A percentile compares a stretch with the other conserved stretches of the same genome.
Conservation (phyloP, 2,113 vertebrate species). For the Oryzias melastigma region DNA sequence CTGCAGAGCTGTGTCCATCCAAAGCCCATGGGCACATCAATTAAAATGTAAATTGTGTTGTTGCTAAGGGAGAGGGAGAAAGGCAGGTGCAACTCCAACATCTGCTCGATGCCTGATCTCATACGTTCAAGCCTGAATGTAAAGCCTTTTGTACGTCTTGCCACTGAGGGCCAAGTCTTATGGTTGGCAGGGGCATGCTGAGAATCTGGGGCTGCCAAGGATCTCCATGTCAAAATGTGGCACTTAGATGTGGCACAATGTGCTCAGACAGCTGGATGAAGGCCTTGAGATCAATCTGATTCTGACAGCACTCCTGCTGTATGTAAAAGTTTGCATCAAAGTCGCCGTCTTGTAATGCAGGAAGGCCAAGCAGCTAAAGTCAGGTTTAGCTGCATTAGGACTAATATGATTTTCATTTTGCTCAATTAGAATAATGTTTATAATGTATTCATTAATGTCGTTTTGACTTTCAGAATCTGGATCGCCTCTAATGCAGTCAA, state of each 20-base stretch:
- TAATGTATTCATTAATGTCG: constrained; percentile 18
- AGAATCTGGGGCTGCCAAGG: constrained; percentile 48
- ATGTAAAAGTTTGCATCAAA: constrained; percentile 45
- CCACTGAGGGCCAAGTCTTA: constrained; percentile 47
- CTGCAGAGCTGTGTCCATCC: constrained; percentile 50
- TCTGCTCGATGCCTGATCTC: constrained; percentile 63
- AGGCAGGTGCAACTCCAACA: constrained; percentile 66
- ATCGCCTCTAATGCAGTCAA: constrained; percentile 9
- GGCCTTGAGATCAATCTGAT: constrained; percentile 50
- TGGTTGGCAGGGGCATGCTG: constrained; percentile 52
- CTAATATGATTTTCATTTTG: constrained; percentile 1
- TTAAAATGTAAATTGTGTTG: constrained; percentile 68
- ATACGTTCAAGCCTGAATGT: constrained; percentile 36
- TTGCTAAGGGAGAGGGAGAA: constrained; percentile 31
- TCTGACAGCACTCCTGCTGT: constrained; percentile 38
- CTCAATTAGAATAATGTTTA: constrained; percentile 7
- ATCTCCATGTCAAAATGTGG: constrained; percentile 58
- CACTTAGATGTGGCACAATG: constrained; percentile 60
- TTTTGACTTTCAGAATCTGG: constrained; percentile 19
- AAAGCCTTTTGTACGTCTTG: constrained; percentile 47
- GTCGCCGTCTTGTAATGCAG: constrained; percentile 43
- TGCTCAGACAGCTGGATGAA: constrained; percentile 62
- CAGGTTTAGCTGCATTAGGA: constrained; percentile 21
- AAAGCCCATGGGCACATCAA: constrained; percentile 57
- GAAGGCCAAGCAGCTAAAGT: constrained; percentile 27